These are phyloP conservation scores for Chrysogorgia sp. DNA, from an alignment of 92 coral and sea anemone genomes.

Conservation along the genomic window DNA sequence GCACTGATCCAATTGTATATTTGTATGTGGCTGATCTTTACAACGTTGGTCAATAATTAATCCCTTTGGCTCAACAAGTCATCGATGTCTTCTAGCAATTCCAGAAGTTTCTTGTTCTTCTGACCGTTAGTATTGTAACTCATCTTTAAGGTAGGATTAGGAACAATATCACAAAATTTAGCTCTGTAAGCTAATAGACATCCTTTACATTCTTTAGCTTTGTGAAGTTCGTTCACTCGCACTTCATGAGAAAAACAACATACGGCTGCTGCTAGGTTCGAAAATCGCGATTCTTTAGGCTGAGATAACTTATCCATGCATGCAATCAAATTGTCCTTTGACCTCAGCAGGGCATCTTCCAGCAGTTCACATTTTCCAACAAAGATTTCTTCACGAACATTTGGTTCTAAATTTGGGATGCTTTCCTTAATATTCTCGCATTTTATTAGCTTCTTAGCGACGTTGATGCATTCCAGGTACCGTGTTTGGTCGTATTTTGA, in stretches of 20 bases:
- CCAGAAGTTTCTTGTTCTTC: background rate
- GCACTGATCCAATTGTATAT: no score
- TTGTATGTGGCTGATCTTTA: no score
- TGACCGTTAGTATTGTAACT: no score
- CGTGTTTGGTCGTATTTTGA: background rate
- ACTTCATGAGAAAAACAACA: no score
- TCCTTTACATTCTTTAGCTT: no score
- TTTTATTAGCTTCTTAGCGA: background rate
- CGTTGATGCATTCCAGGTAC: background rate
- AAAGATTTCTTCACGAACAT: background rate
- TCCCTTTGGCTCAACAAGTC: background rate
- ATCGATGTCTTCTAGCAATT: background rate
- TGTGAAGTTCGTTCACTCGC: no score
- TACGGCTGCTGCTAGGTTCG: no score
- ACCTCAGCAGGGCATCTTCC: background rate
- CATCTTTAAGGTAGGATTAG: no score
- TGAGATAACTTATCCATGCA: background rate
- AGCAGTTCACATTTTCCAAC: background rate
- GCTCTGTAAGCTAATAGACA: no score
- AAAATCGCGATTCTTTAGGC: no score
- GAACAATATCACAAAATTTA: no score
- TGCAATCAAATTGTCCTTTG: background rate
- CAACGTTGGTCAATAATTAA: no score
- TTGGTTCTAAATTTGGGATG: background rate
- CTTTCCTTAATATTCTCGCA: background rate